Evolutionary conservation across 1,140 invertebrate genomes (phyloP).

Genomic region (Papilio glaucus): DNA sequence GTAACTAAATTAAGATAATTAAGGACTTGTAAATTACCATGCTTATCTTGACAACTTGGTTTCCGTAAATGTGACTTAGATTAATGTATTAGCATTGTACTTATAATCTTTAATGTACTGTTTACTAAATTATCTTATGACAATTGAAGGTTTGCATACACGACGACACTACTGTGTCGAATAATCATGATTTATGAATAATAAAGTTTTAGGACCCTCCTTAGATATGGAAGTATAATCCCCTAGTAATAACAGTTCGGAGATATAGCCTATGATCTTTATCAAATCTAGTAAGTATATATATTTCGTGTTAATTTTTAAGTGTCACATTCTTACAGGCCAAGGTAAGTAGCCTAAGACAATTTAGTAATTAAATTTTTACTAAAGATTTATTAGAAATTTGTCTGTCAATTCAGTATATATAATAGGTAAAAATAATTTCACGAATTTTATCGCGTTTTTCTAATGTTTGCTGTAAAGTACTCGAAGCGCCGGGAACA

Average conservation of each 20-base stretch:
- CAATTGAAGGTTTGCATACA: not conserved
- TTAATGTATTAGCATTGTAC: not conserved
- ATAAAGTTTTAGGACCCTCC: constrained; percentile 26
- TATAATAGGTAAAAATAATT: no score
- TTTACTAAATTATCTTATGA: not conserved
- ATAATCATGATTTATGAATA: constrained; percentile 27
- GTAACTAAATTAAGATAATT: no score
- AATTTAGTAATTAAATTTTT: not conserved
- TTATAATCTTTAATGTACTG: not conserved
- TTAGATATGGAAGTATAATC: constrained; percentile 30
- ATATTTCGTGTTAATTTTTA: constrained; percentile 6
- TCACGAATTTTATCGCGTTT: no score
- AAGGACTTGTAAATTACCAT: not conserved
- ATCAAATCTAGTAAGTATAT: constrained; percentile 1
- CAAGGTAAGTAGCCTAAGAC: constrained; percentile 1
- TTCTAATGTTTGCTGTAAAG: no score
- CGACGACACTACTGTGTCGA: constrained; percentile 10
- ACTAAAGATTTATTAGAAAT: no score
- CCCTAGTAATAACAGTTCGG: not conserved
- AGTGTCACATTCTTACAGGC: not conserved
- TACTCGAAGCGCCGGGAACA: no score
- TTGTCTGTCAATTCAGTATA: no score
- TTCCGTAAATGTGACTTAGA: not conserved
- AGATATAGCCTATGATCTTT: constrained; percentile 28
- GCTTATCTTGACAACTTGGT: not conserved